Evolutionary conservation across 2,113 vertebrate species (phyloP).

Genomic region (Brienomyrus longianalis): DNA sequence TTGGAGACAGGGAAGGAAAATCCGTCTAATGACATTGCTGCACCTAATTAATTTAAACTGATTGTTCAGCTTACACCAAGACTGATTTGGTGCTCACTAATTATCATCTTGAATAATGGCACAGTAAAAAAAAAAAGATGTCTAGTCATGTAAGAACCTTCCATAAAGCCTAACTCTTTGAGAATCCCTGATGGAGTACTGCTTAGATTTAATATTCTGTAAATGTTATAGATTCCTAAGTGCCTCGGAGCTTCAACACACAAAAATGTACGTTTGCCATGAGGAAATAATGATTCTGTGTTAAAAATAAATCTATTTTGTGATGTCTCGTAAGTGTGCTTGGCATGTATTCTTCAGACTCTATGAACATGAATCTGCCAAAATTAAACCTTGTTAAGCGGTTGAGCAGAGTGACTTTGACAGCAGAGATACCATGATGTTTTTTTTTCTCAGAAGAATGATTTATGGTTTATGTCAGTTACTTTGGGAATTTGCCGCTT

Average conservation of each 20-base stretch:
- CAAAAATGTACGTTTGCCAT: background rate
- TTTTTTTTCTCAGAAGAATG: background rate
- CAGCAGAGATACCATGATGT: background rate
- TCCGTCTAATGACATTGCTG: background rate
- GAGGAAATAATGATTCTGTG: background rate
- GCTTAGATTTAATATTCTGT: background rate
- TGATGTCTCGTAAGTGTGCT: background rate
- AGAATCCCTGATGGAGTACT: background rate
- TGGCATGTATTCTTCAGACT: background rate
- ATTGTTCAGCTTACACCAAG: background rate
- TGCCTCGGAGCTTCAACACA: background rate
- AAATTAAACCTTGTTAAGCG: background rate
- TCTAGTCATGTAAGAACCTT: background rate
- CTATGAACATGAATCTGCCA: background rate
- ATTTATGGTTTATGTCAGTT: background rate
- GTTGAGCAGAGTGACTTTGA: background rate
- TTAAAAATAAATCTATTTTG: background rate
- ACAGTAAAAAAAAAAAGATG: background rate
- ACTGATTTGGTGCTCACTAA: background rate
- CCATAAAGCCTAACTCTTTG: background rate
- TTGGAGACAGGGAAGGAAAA: background rate
- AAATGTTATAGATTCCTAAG: background rate
- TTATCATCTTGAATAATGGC: background rate
- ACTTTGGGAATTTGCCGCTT: slow-evolving; percentile 3
- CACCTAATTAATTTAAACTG: slow-evolving; percentile 3